A percentile compares a stretch with the other conserved stretches of the same genome.
Conservation (phyloP, 37 sponge, comb jelly and placozoan genomes). For the Hexactinellida sp. region DNA sequence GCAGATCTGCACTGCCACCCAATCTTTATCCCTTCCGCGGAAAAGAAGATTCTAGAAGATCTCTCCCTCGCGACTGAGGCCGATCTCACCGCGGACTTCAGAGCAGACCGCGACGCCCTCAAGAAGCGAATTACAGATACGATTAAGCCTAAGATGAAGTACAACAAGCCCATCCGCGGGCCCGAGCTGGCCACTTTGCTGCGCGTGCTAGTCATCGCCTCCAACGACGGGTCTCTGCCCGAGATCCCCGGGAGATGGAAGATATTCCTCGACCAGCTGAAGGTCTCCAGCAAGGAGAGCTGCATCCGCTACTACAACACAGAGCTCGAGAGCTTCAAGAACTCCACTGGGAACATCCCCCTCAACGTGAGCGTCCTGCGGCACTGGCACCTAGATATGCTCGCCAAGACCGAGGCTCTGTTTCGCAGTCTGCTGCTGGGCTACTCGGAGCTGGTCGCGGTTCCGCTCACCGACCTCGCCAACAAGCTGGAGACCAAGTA, state of each 20-base stretch:
- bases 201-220: slow-evolving; percentile 66
- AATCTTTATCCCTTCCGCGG: slow-evolving; percentile 65
- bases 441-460: slow-evolving; percentile 28
- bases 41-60: slow-evolving; percentile 54
- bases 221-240: slow-evolving; percentile 77
- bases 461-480: slow-evolving; percentile 17
- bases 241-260: slow-evolving; percentile 37
- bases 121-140: slow-evolving; percentile 24
- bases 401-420: slow-evolving; percentile 27
- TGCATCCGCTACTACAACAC: slow-evolving; percentile 68
- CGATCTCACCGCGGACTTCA: slow-evolving; percentile 68
- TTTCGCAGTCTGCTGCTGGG: slow-evolving; percentile 61
- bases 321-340: slow-evolving; percentile 33
- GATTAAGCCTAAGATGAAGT: slow-evolving; percentile 64
- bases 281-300: slow-evolving; percentile 43
- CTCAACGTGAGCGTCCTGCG: neutral
- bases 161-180: slow-evolving; percentile 61
- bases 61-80: slow-evolving; percentile 56
- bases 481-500: slow-evolving; percentile 35
- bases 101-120: slow-evolving; percentile 59
- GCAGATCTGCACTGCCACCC: slow-evolving; percentile 66
- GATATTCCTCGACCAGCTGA: slow-evolving; percentile 39
- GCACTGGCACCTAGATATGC: slow-evolving; percentile 43
- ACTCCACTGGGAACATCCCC: neutral
- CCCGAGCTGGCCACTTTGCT: slow-evolving; percentile 71